A percentile compares a stretch with the other conserved stretches of the same genome.
Evolutionary conservation across 2,113 vertebrate species (phyloP).

Genomic region (Oreotragus oreotragus): DNA sequence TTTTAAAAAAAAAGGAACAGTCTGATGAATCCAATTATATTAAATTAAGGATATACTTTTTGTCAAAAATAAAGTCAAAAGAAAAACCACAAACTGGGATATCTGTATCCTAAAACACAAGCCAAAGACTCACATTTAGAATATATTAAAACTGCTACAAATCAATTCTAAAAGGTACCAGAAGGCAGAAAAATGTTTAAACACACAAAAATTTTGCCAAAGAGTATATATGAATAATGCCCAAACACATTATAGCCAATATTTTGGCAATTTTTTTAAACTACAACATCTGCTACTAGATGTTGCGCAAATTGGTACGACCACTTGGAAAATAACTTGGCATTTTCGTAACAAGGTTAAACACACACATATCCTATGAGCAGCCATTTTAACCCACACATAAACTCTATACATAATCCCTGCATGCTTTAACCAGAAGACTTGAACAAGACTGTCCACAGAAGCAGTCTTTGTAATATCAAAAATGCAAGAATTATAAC

Average conservation of each 20-base stretch:
- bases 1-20: neutral
- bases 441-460: neutral
- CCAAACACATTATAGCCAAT: neutral
- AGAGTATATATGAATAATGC: neutral
- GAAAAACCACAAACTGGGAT: neutral
- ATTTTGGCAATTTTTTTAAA: neutral
- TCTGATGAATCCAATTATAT: neutral
- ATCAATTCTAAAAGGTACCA: neutral
- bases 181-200: neutral
- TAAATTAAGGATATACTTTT: neutral
- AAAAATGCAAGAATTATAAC: neutral
- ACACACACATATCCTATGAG: neutral
- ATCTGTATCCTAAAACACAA: neutral
- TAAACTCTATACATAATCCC: neutral
- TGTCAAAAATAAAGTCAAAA: neutral
- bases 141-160: neutral
- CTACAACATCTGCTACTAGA: neutral
- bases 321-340: neutral
- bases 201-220: neutral
- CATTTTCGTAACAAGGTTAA: neutral
- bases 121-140: neutral
- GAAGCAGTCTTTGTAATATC: neutral
- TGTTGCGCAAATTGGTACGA: neutral
- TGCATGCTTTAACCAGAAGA: neutral
- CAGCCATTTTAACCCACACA: neutral